These are phyloP conservation scores for Chironomus tentans DNA, from an alignment of 2,888 invertebrate species.

Conservation along the genomic window DNA sequence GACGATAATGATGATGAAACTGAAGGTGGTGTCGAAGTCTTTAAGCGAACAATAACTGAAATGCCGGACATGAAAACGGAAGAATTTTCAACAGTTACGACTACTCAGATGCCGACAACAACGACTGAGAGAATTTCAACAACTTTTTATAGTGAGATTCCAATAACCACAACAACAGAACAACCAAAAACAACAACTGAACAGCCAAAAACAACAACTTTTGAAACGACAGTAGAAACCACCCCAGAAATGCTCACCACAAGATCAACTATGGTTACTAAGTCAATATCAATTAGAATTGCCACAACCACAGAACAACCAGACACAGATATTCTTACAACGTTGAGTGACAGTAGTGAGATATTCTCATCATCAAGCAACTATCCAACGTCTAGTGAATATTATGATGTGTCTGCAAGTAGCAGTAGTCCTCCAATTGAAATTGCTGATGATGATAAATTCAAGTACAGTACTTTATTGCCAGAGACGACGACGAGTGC, in stretches of 20 bases:
- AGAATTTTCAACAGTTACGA: not conserved
- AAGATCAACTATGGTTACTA: not conserved
- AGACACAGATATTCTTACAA: not conserved
- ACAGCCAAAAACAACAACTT: not conserved
- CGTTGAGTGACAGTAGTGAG: not conserved
- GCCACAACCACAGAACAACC: conserved; percentile 6
- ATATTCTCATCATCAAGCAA: not conserved
- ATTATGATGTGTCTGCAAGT: not conserved
- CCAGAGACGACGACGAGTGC: not conserved
- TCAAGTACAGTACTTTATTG: conserved; percentile 12
- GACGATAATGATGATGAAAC: not conserved
- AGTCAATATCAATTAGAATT: conserved; percentile 2
- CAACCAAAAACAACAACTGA: not conserved
- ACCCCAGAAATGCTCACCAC: not conserved
- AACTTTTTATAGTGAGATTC: not conserved
- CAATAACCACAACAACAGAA: not conserved
- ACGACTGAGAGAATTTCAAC: not conserved
- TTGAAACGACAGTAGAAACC: not conserved
- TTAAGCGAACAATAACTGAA: conserved; percentile 20
- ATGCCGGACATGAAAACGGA: not conserved
- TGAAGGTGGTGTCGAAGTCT: not conserved
- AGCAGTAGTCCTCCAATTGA: not conserved
- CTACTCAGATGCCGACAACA: not conserved
- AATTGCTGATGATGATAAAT: conserved; percentile 18
- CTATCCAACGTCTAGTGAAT: not conserved